These are phyloP conservation scores for Rattus rattus DNA, from an alignment of 2,113 vertebrate genomes.

Conservation along the genomic window DNA sequence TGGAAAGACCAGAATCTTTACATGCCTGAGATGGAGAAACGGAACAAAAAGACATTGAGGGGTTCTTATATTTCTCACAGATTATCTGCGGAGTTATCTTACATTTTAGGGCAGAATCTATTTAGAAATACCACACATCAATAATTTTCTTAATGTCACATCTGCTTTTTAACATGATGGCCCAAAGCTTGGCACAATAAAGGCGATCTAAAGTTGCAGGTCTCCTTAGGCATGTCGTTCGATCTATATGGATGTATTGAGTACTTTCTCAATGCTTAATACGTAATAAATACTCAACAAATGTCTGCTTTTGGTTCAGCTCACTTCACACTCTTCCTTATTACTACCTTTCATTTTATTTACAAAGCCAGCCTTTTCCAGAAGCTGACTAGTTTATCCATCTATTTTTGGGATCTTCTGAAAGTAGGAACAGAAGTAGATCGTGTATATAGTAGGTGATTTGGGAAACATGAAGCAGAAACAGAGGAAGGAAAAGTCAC, in stretches of 20 bases:
- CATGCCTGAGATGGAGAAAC: background rate
- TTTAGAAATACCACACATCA: background rate
- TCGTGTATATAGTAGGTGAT: background rate
- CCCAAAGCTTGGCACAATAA: background rate
- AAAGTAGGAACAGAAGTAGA: background rate
- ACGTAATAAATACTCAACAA: background rate
- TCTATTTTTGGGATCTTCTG: background rate
- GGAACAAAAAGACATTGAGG: background rate
- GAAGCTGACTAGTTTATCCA: background rate
- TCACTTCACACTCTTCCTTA: background rate
- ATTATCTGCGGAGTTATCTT: background rate
- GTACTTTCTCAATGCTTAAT: background rate
- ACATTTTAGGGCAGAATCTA: slow-evolving; percentile 26
- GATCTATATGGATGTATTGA: background rate
- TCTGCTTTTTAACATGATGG: background rate
- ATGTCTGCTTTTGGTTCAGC: background rate
- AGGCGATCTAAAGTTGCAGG: background rate
- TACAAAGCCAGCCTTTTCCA: background rate
- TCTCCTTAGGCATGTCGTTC: background rate
- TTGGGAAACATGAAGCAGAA: background rate
- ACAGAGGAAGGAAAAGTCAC: background rate
- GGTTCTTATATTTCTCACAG: background rate
- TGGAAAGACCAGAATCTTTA: background rate
- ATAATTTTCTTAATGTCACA: background rate
- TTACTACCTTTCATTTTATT: background rate